phyloP scores from a whole-genome alignment of 2,888 invertebrate genomes.

The Aphodius sticticus region DNA sequence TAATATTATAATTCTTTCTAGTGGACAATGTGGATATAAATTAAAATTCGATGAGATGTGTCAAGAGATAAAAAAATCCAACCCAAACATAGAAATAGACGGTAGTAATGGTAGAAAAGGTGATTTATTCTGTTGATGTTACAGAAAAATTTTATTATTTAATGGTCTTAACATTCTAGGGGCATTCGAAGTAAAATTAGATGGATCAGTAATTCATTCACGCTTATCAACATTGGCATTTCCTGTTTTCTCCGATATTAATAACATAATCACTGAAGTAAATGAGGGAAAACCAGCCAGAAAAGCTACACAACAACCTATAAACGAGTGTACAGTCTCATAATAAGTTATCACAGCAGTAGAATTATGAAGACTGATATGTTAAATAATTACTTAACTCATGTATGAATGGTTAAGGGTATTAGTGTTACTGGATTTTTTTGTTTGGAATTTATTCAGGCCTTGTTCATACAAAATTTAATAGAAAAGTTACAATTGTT shows the following conservation, averaged over 20 bases:
- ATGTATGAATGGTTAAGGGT: too few species aligned
- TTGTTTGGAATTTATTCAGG: too few species aligned
- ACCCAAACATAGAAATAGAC: neutral
- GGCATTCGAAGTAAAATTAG: neutral
- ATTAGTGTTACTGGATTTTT: too few species aligned
- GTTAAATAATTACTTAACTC: too few species aligned
- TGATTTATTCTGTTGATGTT: neutral
- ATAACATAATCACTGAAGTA: neutral
- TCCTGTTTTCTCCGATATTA: neutral
- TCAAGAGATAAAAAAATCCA: neutral
- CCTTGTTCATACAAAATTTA: too few species aligned
- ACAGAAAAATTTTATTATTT: too few species aligned
- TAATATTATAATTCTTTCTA: neutral
- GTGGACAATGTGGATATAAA: slow-evolving; percentile 4
- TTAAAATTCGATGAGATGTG: neutral
- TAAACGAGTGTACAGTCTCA: neutral
- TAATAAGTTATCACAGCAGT: neutral
- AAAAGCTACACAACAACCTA: neutral
- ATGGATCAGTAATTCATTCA: neutral
- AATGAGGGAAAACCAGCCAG: neutral
- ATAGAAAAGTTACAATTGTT: too few species aligned
- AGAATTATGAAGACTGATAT: too few species aligned
- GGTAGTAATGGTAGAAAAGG: neutral
- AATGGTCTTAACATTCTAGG: neutral
- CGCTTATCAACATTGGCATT: slow-evolving; percentile 4